These are phyloP conservation scores for Brachyrhaphis roseni DNA, from an alignment of 2,797 vertebrate genomes.

Conservation along the genomic window DNA sequence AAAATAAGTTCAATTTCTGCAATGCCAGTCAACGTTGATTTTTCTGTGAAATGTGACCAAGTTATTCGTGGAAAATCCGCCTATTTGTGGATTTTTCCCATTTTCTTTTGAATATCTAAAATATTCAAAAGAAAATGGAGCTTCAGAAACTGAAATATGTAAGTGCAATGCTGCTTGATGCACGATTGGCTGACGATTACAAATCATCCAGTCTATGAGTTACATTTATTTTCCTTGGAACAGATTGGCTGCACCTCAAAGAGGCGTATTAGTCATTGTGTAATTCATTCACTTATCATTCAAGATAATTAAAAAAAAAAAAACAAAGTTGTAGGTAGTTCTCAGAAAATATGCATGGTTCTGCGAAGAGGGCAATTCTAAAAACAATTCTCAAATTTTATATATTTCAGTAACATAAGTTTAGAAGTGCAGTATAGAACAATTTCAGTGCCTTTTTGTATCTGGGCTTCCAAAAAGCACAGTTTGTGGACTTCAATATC, in stretches of 20 bases:
- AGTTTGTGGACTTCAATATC: background rate
- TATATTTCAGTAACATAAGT: background rate
- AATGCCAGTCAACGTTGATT: background rate
- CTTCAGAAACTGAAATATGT: background rate
- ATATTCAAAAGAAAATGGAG: background rate
- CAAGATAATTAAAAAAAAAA: background rate
- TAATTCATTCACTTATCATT: background rate
- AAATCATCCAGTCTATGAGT: background rate
- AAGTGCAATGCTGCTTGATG: background rate
- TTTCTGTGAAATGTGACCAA: background rate
- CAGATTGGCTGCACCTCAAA: too few species aligned
- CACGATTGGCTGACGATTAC: background rate
- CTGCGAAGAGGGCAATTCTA: background rate
- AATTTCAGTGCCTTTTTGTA: background rate
- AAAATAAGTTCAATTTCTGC: background rate
- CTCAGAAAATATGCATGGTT: background rate
- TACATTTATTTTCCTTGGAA: background rate
- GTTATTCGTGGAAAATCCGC: background rate
- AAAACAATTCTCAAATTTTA: background rate
- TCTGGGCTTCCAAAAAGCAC: background rate
- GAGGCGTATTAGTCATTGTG: conserved; percentile 10
- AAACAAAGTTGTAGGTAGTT: background rate
- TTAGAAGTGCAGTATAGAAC: background rate
- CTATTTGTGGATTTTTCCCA: background rate
- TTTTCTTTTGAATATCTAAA: background rate